These are phyloP conservation scores for Drosophila nr. fundita DNA, from an alignment of 2,888 invertebrate species.

Conservation along the genomic window DNA sequence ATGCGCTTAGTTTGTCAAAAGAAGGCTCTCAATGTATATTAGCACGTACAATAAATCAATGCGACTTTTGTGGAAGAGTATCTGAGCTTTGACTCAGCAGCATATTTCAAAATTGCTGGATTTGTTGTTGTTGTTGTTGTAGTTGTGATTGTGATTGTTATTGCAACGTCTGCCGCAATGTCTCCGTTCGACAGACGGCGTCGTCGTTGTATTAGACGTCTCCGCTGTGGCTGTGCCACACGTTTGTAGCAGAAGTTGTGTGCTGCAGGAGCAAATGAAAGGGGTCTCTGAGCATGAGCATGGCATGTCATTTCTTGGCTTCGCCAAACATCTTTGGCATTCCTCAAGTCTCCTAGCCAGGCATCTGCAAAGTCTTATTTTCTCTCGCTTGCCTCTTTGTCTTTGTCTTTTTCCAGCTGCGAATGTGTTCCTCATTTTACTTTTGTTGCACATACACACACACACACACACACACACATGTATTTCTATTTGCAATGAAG, in stretches of 20 bases:
- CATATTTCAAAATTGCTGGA: conserved; percentile 31
- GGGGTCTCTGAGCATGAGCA: conserved; percentile 63
- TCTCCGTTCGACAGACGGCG: conserved; percentile 69
- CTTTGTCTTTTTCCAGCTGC: conserved; percentile 57
- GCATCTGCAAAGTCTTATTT: conserved; percentile 46
- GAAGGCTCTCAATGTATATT: background rate
- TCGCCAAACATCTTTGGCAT: conserved; percentile 75
- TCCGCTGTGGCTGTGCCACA: conserved; percentile 53
- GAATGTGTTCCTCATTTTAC: conserved; percentile 76
- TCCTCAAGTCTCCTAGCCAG: conserved; percentile 64
- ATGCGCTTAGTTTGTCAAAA: background rate
- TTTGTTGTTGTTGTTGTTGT: conserved; percentile 22
- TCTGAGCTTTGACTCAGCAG: conserved; percentile 19
- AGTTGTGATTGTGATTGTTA: conserved; percentile 57
- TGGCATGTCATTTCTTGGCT: conserved; percentile 78
- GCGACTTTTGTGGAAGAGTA: conserved; percentile 40
- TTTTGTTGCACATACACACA: conserved; percentile 52
- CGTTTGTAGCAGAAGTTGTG: conserved; percentile 9
- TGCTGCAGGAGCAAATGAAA: conserved; percentile 15
- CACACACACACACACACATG: background rate
- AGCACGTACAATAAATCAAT: background rate
- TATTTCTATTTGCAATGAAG: conserved; percentile 48
- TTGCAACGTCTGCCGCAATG: conserved; percentile 78
- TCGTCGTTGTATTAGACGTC: conserved; percentile 32
- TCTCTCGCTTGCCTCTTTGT: conserved; percentile 16